phyloP scores from a whole-genome alignment of 2,113 vertebrate genomes.

The Geococcyx californianus region DNA sequence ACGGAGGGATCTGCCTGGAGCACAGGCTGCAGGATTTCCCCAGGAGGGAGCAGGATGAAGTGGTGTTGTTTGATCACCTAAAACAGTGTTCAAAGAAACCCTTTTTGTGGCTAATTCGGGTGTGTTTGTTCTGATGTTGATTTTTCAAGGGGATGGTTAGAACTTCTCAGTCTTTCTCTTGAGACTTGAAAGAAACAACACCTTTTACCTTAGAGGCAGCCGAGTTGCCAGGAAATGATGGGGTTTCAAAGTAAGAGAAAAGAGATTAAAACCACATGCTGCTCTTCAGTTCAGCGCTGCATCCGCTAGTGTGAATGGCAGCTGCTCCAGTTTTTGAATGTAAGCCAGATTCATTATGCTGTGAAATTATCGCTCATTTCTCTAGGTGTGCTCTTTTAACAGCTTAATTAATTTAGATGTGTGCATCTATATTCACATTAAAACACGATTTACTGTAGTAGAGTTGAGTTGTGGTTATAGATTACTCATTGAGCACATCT shows the following conservation, averaged over 20 bases:
- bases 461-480: background rate
- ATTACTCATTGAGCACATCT: background rate
- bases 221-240: slow-evolving; percentile 47
- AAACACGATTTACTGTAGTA: background rate
- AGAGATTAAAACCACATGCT: slow-evolving; percentile 62
- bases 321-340: slow-evolving; percentile 34
- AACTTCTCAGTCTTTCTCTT: background rate
- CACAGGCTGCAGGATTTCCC: background rate
- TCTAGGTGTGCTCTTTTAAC: slow-evolving; percentile 55
- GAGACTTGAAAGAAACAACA: slow-evolving; percentile 33
- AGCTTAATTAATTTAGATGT: slow-evolving; percentile 63
- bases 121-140: slow-evolving; percentile 36
- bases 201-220: slow-evolving; percentile 31
- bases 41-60: background rate
- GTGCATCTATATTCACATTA: slow-evolving; percentile 35
- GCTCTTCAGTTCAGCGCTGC: background rate
- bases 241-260: slow-evolving; percentile 60
- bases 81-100: background rate
- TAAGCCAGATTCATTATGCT: slow-evolving; percentile 49
- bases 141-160: slow-evolving; percentile 11
- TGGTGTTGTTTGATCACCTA: slow-evolving; percentile 11
- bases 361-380: slow-evolving; percentile 61
- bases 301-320: slow-evolving; percentile 45
- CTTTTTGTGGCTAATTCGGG: slow-evolving; percentile 22
- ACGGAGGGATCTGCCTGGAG: background rate